Conservation (phyloP, 2,888 invertebrate species). For the Schizaphis graminum region DNA sequence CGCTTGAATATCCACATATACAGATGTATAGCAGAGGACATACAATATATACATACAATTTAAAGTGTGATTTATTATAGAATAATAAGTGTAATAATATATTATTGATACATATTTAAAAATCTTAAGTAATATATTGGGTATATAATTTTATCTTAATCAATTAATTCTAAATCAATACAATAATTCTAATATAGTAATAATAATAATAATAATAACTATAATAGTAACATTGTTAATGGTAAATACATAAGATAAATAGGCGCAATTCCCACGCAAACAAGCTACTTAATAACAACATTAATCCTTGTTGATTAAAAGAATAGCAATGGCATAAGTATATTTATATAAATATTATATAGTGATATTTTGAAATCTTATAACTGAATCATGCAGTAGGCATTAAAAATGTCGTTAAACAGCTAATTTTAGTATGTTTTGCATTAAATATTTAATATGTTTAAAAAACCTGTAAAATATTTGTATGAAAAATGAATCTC, state of each 20-base stretch:
- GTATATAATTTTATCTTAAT: not conserved
- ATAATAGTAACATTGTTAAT: conserved; percentile 28
- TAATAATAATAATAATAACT: not conserved
- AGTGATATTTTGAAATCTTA: not conserved
- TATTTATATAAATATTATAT: not conserved
- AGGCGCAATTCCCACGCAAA: not conserved
- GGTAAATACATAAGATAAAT: conserved; percentile 19
- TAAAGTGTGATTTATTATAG: conserved; percentile 36
- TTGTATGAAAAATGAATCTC: not conserved
- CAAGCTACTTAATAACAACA: not conserved
- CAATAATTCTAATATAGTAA: not conserved
- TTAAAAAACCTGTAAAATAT: not conserved
- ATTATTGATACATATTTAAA: not conserved
- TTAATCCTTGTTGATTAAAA: not conserved
- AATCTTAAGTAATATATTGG: not conserved
- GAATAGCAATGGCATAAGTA: not conserved
- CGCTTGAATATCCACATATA: not conserved
- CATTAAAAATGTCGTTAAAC: not conserved
- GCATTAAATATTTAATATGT: not conserved
- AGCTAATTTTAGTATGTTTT: not conserved
- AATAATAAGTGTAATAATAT: conserved; percentile 45
- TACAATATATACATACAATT: not conserved
- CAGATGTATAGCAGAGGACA: not conserved
- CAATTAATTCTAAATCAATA: not conserved
- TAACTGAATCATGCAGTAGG: not conserved